Base-by-base conservation (phyloP, 2,888 invertebrate species). In the Mystacides longicornis region DNA sequence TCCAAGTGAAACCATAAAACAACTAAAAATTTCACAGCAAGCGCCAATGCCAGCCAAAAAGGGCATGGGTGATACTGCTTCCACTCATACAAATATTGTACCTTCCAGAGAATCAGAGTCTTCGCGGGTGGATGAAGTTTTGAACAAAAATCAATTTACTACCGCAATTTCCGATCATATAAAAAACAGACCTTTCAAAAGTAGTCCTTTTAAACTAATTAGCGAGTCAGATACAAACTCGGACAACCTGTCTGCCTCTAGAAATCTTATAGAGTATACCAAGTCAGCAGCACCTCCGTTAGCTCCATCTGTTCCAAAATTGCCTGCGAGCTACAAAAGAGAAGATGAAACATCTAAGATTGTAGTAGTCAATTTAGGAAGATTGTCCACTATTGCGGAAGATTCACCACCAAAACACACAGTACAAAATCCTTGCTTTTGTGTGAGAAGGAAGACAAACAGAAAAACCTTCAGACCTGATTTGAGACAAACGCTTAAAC, bases 1-100 rank as follows among this genome's bases (percentile, higher is more conserved):
- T 14, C 58, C 58, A 1, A 42, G 31, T n/a, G 57, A 57, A 33
- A 57, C 57, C 11, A 49, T 58, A 5, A 45, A 55, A 16, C 55
- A 55, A 27, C 23, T 55, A 5, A 27, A 51, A 45, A 14, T 50
- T 11, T 23, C 49, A 2, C 42, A 37, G 14, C 37, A 37, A 14
- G n/a, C 37, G 4, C 37, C 37, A 14, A 7, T 16, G 3, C 3
- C 7, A 37, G 16, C 3, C 37, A n/a, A n/a, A n/a, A n/a, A n/a
- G n/a, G n/a, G n/a, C n/a, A n/a, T n/a, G n/a, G n/a, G n/a, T n/a
- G n/a, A n/a, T n/a, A n/a, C n/a, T n/a, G n/a, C n/a, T n/a, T n/a
- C n/a, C n/a, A n/a, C n/a, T n/a, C n/a, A n/a, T n/a, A n/a, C n/a
- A n/a, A n/a, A n/a, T n/a, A n/a, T n/a, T n/a, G n/a, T n/a, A n/a